Base-by-base conservation (phyloP, 2,113 vertebrate genomes). In the Epinephelus cyanopodus region DNA sequence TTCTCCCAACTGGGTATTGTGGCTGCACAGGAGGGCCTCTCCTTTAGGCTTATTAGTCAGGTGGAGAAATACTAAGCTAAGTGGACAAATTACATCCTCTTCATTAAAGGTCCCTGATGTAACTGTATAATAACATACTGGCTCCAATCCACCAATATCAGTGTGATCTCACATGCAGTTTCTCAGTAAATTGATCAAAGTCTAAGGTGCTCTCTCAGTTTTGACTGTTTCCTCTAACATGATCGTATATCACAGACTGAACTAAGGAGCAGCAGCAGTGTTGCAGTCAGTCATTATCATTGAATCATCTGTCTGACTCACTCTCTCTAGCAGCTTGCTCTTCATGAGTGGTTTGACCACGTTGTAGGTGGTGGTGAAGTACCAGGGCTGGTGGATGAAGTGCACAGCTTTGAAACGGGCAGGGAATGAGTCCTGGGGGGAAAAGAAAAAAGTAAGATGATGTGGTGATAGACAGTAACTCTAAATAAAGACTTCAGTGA, bases 381-480 rank as follows among this genome's bases (percentile, higher is more conserved):
- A 99, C 98, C 98, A 99, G 0, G 98, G 98, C 93, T 99, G 98
- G 90, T 99, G 96, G 92, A 99, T 99, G 94, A 99, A 99, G 93
- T 99, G 97, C 79, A 99, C 95, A 0, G 98, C 97, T 92, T 99
- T 99, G 94, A 99, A 99, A 56, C 98, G 96, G 0, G 98, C 98
- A 6, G 98, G 98, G 90, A 99, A 99, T 4, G 98, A 99, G 76
- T 99, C 98, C 98, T 99, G 85, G 79, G 1, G 74, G 42, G 3
- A 33, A 11, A 47, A 61, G 4, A 50, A 7, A 60, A 33, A 5
- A 57, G 15, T 18, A 15, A 61, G 14, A 21, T 18, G 9, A 0
- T 21, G 61, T 74, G 29, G 45, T 53, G 1, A 54, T 5, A 4
- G 6, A 37, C 33, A 37, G 33, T 37, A 19, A 18, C 15, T 9